These are phyloP conservation scores for Mormyrops boulengeri DNA, from an alignment of 2,797 vertebrate genomes.

Conservation along the genomic window DNA sequence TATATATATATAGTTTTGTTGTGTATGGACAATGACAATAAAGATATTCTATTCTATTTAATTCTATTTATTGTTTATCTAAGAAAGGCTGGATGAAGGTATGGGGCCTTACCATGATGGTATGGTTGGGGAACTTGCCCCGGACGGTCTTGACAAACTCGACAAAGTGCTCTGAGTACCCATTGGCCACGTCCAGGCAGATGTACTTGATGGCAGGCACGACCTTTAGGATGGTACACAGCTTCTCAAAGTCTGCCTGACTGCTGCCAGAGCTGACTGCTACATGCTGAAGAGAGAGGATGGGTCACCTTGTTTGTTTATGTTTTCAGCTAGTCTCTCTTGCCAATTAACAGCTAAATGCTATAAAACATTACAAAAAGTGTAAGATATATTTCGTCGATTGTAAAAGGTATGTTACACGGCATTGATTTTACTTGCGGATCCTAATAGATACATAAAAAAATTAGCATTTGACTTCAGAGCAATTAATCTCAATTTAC, in stretches of 20 bases:
- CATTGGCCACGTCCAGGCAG: constrained; percentile 95
- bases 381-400: background rate
- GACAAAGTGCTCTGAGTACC: constrained; percentile 95
- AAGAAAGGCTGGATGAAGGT: too few relatives aligned
- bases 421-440: background rate
- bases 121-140: constrained; percentile 82
- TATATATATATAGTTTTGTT: background rate
- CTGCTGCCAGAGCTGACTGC: constrained; percentile 91
- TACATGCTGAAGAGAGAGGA: constrained; percentile 64
- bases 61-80: background rate
- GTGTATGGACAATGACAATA: background rate
- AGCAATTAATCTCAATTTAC: background rate
- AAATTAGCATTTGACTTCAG: background rate
- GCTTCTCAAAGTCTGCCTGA: constrained; percentile 76
- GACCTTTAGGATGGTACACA: constrained; percentile 75
- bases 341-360: background rate
- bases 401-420: background rate
- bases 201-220: constrained; percentile 84
- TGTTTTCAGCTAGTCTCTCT: background rate
- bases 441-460: background rate
- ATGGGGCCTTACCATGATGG: constrained; percentile 86
- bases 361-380: background rate
- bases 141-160: constrained; percentile 90
- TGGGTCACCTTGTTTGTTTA: background rate
- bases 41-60: background rate